These are phyloP conservation scores for Cheiracanthium punctorium DNA, from an alignment of 2,888 invertebrate species.

Conservation along the genomic window DNA sequence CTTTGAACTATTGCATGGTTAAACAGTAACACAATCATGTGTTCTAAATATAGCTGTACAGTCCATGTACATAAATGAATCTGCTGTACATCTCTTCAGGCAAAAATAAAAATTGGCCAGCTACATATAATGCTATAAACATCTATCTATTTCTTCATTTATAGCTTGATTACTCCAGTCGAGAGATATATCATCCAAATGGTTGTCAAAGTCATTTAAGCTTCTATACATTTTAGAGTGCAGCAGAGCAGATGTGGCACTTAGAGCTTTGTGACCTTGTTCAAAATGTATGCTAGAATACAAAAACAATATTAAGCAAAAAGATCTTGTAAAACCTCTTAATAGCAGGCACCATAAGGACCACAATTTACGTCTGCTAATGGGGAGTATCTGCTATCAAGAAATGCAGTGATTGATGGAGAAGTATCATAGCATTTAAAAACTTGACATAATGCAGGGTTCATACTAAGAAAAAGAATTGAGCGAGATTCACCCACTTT, in stretches of 20 bases:
- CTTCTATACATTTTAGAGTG: slow-evolving; percentile 84
- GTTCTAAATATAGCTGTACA: neutral
- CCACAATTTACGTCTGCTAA: too few species aligned
- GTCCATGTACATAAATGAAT: slow-evolving; percentile 2
- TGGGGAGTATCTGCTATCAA: too few species aligned
- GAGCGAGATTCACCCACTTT: too few species aligned
- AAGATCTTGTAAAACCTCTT: too few species aligned
- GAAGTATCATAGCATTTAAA: too few species aligned
- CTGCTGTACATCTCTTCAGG: neutral
- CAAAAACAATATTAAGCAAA: slow-evolving; percentile 3
- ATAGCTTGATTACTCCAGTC: slow-evolving; percentile 91
- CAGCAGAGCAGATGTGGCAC: slow-evolving; percentile 83
- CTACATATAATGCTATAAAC: slow-evolving; percentile 42
- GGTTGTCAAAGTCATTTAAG: slow-evolving; percentile 97
- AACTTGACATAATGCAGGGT: too few species aligned
- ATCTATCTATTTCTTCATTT: slow-evolving; percentile 79
- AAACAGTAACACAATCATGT: neutral
- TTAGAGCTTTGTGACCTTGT: slow-evolving; percentile 76
- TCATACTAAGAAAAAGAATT: too few species aligned
- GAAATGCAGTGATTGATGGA: too few species aligned
- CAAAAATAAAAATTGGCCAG: neutral
- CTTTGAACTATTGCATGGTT: neutral
- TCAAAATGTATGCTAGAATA: slow-evolving; percentile 74
- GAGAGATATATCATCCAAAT: slow-evolving; percentile 90
- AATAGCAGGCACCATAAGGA: too few species aligned